phyloP scores from a whole-genome alignment of 1,140 invertebrate genomes.

The Heliconius eleuchia region DNA sequence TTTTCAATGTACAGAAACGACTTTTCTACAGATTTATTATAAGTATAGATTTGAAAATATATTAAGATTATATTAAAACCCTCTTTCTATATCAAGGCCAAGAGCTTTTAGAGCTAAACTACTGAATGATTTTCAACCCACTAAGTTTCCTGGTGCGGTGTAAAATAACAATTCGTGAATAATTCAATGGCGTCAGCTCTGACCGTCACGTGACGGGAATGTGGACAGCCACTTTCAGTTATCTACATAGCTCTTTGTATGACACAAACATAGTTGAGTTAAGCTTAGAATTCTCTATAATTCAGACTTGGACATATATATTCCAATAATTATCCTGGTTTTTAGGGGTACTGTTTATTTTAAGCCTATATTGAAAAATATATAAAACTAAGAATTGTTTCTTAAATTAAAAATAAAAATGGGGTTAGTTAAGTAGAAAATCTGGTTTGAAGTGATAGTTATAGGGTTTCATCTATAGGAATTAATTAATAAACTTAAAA shows the following conservation, averaged over 20 bases:
- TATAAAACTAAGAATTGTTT: no score
- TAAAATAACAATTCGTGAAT: conserved; percentile 14
- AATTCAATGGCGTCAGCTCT: conserved; percentile 3
- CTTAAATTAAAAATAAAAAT: no score
- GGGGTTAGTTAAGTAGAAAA: no score
- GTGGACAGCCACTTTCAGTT: not conserved
- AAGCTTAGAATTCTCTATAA: not conserved
- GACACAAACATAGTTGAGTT: not conserved
- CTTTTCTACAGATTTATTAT: no score
- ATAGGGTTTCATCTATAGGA: no score
- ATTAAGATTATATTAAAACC: no score
- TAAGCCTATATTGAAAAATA: no score
- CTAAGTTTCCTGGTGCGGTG: not conserved
- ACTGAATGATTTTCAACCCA: not conserved
- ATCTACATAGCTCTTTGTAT: not conserved
- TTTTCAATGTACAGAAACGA: no score
- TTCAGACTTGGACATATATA: not conserved
- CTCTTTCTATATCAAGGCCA: not conserved
- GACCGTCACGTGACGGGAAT: not conserved
- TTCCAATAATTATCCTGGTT: not conserved
- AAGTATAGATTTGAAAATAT: no score
- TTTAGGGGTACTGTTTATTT: no score
- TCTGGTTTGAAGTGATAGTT: no score
- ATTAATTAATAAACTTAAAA: no score
- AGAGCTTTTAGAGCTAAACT: not conserved